Conservation (phyloP, 2,113 vertebrate genomes). For the Hydrolagus affinis region DNA sequence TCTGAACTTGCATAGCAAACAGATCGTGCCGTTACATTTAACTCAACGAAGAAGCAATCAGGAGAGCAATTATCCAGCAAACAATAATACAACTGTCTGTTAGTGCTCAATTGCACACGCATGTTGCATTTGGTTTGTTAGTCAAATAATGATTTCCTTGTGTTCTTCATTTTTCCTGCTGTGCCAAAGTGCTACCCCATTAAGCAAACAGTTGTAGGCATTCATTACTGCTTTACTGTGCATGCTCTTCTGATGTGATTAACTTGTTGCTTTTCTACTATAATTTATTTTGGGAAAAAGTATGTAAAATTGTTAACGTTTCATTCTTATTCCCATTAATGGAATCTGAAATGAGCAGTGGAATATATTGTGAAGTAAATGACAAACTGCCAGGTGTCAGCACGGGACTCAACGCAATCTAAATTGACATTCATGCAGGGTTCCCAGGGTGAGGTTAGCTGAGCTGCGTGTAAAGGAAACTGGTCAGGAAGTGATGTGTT, state of each 20-base stretch:
- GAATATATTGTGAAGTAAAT: neutral
- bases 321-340: neutral
- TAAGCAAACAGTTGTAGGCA: slow-evolving; percentile 9
- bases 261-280: neutral
- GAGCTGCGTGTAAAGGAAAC: neutral
- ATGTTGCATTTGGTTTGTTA: neutral
- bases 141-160: slow-evolving; percentile 16
- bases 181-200: slow-evolving; percentile 9
- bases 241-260: neutral
- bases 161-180: slow-evolving; percentile 18
- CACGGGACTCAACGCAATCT: neutral
- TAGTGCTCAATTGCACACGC: slow-evolving; percentile 2
- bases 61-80: neutral
- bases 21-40: neutral
- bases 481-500: neutral
- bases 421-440: neutral
- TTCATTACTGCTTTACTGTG: neutral
- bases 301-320: too few relatives aligned
- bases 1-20: neutral
- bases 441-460: neutral
- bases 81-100: slow-evolving; percentile 15
- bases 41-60: slow-evolving; percentile 15
- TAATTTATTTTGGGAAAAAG: neutral
- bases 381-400: neutral
- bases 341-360: neutral